These are phyloP conservation scores for Habroteleia sp. DNA, from an alignment of 2,888 invertebrate species.

Conservation along the genomic window DNA sequence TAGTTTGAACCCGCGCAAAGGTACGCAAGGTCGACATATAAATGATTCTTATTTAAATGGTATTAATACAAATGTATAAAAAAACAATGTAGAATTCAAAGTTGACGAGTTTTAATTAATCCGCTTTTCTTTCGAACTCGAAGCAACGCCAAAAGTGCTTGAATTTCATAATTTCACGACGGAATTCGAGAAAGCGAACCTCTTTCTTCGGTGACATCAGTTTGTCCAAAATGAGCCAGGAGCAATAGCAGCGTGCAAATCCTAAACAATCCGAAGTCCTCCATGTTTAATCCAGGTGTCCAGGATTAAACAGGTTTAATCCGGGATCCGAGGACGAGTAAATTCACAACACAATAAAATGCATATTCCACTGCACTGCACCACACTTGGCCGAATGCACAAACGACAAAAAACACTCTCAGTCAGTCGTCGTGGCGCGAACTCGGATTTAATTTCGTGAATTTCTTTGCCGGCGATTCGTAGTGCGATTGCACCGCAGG, in stretches of 20 bases:
- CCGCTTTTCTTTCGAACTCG: no score
- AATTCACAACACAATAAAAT: slow-evolving; percentile 71
- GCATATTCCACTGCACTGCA: slow-evolving; percentile 75
- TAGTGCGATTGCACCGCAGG: slow-evolving; percentile 1
- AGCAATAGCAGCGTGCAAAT: slow-evolving; percentile 66
- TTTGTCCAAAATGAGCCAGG: slow-evolving; percentile 63
- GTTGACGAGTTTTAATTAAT: no score
- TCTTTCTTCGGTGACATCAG: slow-evolving; percentile 78
- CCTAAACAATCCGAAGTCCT: slow-evolving; percentile 64
- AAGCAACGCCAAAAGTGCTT: no score
- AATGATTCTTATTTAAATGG: no score
- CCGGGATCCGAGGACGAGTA: slow-evolving; percentile 52
- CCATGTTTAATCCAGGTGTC: slow-evolving; percentile 72
- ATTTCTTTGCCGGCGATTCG: background rate
- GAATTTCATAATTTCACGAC: no score
- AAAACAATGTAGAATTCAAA: no score
- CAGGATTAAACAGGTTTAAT: no score
- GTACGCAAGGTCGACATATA: no score
- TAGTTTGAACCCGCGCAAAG: no score
- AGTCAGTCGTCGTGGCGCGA: slow-evolving; percentile 17
- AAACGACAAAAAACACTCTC: slow-evolving; percentile 4
- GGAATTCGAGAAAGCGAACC: slow-evolving; percentile 66
- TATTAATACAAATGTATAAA: no score
- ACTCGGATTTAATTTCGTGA: slow-evolving; percentile 5
- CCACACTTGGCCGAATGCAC: slow-evolving; percentile 51